Base-by-base conservation (phyloP, 1,140 invertebrate genomes). In the Aphis gossypii region DNA sequence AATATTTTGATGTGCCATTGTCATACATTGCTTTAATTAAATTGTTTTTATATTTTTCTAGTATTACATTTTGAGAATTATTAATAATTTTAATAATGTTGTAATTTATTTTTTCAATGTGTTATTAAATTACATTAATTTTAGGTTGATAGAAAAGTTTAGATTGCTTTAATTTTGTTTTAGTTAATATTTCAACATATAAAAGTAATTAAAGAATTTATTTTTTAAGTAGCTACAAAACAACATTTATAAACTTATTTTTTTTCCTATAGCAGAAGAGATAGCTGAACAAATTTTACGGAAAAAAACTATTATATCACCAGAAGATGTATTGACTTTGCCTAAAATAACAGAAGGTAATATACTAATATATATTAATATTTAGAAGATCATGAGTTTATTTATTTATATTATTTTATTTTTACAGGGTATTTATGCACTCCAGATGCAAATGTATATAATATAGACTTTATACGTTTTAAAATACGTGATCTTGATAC, bases 401-500 rank as follows among this genome's bases (percentile, higher is more conserved):
- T 89, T 54, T 35, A 20, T 88, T 48, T 92, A 1, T 83, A 46
- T 51, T 9, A 38, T 76, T 8, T 54, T 18, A 5, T 83, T 93
- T 30, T 94, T 96, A 91, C 95, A 98, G 97, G 96, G 94, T 99
- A 99, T 95, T 96, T 99, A 60, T 99, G 99, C 95, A 97, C 97
- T 94, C 98, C 98, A 38, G 98, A 99, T 95, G 99, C 98, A 44
- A 99, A 99, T 96, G 96, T 99, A 92, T 99, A 98, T 96, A 98
- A 99, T 94, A 99, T 99, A 95, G 99, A 99, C 95, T 99, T 99
- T 95, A 99, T 98, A 51, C 96, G 98, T 94, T 99, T 99, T 95
- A 99, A 99, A 96, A 98, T 99, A 94, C 96, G 99, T 93, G 99
- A 99, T 95, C 96, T 99, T 95, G 99, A 99, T 95, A 98, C 97